Evolutionary conservation across 2,113 vertebrate genomes (phyloP), one percentile per base, ranked within the genome.

Genomic region (Corythornis madagascariensis): DNA sequence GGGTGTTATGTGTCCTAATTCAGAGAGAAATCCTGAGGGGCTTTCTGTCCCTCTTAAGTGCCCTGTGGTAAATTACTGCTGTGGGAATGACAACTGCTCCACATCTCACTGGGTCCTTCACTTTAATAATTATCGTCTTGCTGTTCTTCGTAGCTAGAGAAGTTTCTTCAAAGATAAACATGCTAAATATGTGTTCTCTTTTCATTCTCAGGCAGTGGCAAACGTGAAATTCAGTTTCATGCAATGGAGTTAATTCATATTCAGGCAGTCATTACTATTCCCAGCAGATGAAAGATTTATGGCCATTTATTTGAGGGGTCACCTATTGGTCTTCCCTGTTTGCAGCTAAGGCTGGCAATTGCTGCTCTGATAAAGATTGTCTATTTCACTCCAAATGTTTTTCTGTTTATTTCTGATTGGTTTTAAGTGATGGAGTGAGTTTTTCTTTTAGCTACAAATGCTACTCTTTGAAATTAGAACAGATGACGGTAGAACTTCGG

Each of bases 381-480:
- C 6, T 59, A 11, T 92, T 86, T 83, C 18, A 31, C 10, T 22
- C 0, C 0, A 25, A 26, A 74, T 72, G 13, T 45, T 76, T 74
- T 87, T 61, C 75, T 92, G 38, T 71, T 91, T 95, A 56, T 88
- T 95, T 94, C 59, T 87, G 42, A 52, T 61, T 57, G 31, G 12
- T 79, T 93, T 33, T 82, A 86, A 80, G 75, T 90, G 45, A 42
- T 89, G 59, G 53, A 84, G 38, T 70, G 61, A 76, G 42, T 82
- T 92, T 95, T 94, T 19, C 50, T 86, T 88, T 95, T 65, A 93
- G 40, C 28, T 87, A 69, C 74, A 80, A 85, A 76, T 60, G 29
- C 21, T 76, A 10, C 33, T 93, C n/a, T 93, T 96, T 75, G 67
- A 90, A 92, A 89, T 47, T 73, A 63, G 45, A 84, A 42, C 2